A percentile compares a stretch with the other conserved stretches of the same genome.
Conservation (phyloP, 2,113 vertebrate species). For the Pontoporia blainvillei region DNA sequence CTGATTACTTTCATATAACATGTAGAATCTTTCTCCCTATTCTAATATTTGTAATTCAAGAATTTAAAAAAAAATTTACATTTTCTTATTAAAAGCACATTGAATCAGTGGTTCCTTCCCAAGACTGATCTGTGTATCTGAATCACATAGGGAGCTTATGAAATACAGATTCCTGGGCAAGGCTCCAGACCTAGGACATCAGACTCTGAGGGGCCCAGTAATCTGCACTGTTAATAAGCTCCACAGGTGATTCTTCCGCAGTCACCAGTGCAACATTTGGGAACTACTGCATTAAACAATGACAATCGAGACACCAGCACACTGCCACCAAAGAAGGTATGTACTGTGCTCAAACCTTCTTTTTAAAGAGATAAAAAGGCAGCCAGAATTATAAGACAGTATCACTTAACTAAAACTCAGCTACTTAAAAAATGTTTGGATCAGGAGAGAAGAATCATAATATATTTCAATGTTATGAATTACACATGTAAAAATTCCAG, state of each 20-base stretch:
- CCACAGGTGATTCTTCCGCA: neutral
- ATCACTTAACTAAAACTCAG: neutral
- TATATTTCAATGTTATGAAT: neutral
- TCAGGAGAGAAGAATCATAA: neutral
- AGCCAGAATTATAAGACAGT: neutral
- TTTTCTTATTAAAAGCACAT: neutral
- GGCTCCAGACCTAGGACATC: neutral
- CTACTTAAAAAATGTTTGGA: neutral
- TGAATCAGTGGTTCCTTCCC: neutral
- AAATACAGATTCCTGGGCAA: neutral
- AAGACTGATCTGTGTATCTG: neutral
- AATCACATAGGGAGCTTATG: neutral
- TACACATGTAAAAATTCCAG: neutral
- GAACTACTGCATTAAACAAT: neutral
- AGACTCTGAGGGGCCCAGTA: neutral
- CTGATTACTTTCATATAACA: neutral
- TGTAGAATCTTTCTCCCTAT: neutral
- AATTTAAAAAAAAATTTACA: neutral
- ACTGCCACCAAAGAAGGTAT: neutral
- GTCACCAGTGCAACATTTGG: neutral
- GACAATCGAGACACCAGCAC: neutral
- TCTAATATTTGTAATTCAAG: constrained; percentile 14
- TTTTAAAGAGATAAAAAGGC: neutral
- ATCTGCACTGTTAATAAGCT: neutral
- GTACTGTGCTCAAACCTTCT: neutral